Conservation (phyloP, 92 coral and sea anemone species). For the Parazoanthus darwini region DNA sequence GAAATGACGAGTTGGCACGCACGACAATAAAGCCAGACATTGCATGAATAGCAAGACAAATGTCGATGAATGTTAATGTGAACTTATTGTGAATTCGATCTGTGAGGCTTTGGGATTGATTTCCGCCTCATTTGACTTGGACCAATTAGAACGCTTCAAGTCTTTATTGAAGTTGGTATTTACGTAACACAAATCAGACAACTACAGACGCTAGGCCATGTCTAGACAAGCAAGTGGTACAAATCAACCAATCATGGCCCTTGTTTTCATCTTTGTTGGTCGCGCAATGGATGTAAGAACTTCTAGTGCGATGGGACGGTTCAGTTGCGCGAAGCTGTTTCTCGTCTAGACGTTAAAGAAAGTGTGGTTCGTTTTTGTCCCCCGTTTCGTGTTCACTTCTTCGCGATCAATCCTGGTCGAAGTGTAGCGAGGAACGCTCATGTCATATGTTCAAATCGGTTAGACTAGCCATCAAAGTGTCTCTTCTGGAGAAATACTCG, state of each 20-base stretch:
- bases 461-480: constrained; percentile 75
- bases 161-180: constrained; percentile 77
- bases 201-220: constrained; percentile 79
- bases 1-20: not conserved
- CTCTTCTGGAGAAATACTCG: constrained; percentile 70
- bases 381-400: not conserved
- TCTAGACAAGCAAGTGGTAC: constrained; percentile 97
- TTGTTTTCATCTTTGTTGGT: constrained; percentile 66
- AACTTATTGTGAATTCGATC: constrained; percentile 75
- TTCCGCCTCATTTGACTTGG: constrained; percentile 61
- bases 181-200: constrained; percentile 83
- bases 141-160: constrained; percentile 67
- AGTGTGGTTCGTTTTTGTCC: not conserved
- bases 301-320: constrained; percentile 53
- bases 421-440: constrained; percentile 40
- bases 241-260: constrained; percentile 69
- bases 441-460: constrained; percentile 82
- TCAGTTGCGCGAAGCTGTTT: constrained; percentile 13
- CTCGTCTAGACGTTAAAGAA: constrained; percentile 17
- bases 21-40: constrained; percentile 71
- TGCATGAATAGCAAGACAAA: constrained; percentile 51
- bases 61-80: constrained; percentile 54
- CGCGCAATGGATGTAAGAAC: constrained; percentile 66
- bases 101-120: constrained; percentile 69
- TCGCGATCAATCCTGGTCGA: not conserved